Evolutionary conservation across 1,140 invertebrate species (phyloP).

Genomic region (Bombus breviceps): DNA sequence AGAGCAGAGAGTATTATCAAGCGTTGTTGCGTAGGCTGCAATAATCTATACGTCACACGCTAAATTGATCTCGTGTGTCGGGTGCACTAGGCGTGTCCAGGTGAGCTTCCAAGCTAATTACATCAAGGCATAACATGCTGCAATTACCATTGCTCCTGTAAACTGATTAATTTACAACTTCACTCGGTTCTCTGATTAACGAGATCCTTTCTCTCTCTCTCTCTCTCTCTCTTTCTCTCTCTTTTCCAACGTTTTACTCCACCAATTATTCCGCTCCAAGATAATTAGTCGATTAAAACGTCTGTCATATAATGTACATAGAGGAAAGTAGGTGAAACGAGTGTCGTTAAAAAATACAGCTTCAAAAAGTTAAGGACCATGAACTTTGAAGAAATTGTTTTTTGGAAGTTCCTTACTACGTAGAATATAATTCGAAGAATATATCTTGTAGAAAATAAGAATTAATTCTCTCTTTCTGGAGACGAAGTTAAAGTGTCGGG

Average conservation of each 20-base stretch:
- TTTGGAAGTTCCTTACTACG: no score
- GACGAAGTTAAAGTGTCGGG: no score
- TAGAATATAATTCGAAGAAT: no score
- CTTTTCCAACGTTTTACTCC: not conserved
- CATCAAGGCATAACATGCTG: not conserved
- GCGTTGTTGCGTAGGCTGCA: not conserved
- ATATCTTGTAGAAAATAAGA: no score
- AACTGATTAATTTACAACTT: constrained; percentile 9
- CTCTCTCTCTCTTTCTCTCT: not conserved
- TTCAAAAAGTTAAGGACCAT: no score
- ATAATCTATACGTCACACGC: not conserved
- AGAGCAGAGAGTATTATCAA: not conserved
- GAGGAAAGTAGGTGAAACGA: no score
- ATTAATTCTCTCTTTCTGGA: no score
- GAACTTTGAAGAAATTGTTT: no score
- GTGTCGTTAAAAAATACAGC: no score
- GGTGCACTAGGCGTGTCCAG: not conserved
- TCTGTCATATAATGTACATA: not conserved
- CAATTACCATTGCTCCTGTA: constrained; percentile 5
- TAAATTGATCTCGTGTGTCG: not conserved
- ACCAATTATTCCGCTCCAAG: not conserved
- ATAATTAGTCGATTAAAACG: not conserved
- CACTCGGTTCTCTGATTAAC: not conserved
- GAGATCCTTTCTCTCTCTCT: not conserved
- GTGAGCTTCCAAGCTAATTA: constrained; percentile 13